Base-by-base conservation (phyloP, 2,113 vertebrate species). In the Peromyscus californicus region DNA sequence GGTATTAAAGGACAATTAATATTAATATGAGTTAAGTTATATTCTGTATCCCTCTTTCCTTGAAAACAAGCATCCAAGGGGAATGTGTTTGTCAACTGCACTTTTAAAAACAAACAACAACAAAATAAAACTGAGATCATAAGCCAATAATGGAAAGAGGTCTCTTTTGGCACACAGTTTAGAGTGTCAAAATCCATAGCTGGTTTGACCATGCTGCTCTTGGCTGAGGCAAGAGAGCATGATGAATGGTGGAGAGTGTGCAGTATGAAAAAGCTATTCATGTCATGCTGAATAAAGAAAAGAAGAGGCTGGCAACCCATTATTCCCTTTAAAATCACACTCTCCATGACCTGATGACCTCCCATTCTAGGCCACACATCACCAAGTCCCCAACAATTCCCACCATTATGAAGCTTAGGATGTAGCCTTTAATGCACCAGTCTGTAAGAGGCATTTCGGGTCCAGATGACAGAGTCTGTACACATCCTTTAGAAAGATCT, bases 261-360 rank as follows among this genome's bases (percentile, higher is more conserved):
- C 63, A 26, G 1, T 36, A 22, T 45, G 51, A 0, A 15, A 75
- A 65, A 42, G 1, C 5, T 70, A 36, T 10, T 63, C 16, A 39
- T 0, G 3, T 78, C 10, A 63, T 63, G 7, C 2, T 36, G 5
- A 5, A 17, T 33, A 39, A 4, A 63, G 51, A 57, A 31, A 78
- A 26, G 2, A 39, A 63, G 31, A 61, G 51, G 15, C 3, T 1
- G 12, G 11, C 0, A 7, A 21, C 24, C 7, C 2, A 51, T 31
- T 39, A 0, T 74, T 19, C 3, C 22, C 9, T 48, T 72, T 4
- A 74, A 61, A 54, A 31, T 5, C 16, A 31, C 7, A 8, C 10
- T 65, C 0, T 39, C 51, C 70, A 21, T n/a, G 1, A 13, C 75
- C 7, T 63, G 1, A 31, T n/a, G 26, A 31, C 24, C 24, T 33